Evolutionary conservation across 2,797 vertebrate genomes (phyloP).

Genomic region (Cephalopachus bancanus): DNA sequence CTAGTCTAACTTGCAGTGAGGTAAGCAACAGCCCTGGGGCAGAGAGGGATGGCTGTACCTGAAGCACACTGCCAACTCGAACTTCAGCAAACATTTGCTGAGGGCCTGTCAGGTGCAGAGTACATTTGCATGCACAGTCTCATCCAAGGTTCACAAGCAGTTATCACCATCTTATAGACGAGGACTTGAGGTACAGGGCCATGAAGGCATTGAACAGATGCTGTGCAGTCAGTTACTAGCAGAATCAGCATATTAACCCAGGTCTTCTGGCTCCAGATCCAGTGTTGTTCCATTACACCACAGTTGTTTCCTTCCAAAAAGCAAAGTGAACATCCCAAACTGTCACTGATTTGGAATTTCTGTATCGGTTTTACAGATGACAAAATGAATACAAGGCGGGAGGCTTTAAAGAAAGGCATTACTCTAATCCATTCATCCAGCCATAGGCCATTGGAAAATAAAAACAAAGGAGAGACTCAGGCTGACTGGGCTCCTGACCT

Average conservation of each 20-base stretch:
- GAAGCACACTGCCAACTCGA: not conserved
- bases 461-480: not conserved
- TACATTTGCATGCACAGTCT: not conserved
- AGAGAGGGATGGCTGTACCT: not conserved
- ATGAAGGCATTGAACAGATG: not conserved
- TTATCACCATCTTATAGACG: not conserved
- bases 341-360: not conserved
- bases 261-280: not conserved
- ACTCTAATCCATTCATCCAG: not conserved
- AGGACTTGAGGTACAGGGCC: not conserved
- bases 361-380: not conserved
- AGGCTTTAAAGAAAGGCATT: not conserved
- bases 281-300: not conserved
- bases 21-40: not conserved
- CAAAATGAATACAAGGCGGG: not conserved
- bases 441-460: not conserved
- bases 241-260: not conserved
- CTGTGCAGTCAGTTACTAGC: not conserved
- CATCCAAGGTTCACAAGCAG: not conserved
- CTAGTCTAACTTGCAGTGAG: not conserved
- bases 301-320: not conserved
- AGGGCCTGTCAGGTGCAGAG: not conserved
- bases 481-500: not conserved
- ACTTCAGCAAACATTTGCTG: not conserved
- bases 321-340: constrained; percentile 12